A percentile compares a stretch with the other conserved stretches of the same genome.
Conservation (phyloP, 2,888 invertebrate species). For the Polietes domitor region DNA sequence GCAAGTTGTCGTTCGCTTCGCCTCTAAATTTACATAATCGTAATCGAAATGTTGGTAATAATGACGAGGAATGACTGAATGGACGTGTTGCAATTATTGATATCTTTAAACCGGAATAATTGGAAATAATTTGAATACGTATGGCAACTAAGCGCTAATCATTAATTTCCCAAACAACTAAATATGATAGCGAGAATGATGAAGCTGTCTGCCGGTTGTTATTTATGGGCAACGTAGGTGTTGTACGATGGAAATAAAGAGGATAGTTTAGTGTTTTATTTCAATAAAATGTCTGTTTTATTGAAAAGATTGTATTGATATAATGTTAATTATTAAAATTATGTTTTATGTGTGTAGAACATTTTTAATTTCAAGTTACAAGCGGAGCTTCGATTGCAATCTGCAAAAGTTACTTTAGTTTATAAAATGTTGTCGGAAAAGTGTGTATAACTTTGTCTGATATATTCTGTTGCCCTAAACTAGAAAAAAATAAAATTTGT, state of each 20-base stretch:
- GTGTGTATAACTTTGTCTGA: no score
- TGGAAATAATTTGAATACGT: conserved; percentile 42
- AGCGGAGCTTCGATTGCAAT: no score
- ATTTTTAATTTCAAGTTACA: no score
- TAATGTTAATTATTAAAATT: no score
- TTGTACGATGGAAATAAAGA: neutral
- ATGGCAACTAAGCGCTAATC: neutral
- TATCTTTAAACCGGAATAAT: conserved; percentile 45
- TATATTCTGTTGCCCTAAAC: no score
- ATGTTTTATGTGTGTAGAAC: no score
- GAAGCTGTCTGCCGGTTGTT: neutral
- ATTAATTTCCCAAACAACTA: neutral
- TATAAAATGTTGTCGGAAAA: no score
- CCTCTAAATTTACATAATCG: conserved; percentile 2
- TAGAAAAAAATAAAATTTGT: no score
- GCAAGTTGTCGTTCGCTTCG: neutral
- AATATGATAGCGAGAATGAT: neutral
- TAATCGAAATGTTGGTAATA: conserved; percentile 29
- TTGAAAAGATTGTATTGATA: neutral
- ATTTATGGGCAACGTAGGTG: neutral
- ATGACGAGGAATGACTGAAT: neutral
- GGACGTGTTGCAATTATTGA: conserved; percentile 22
- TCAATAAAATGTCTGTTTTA: neutral
- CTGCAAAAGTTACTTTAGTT: no score
- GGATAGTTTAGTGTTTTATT: neutral